These are phyloP conservation scores for Apocheima hispidaria DNA, from an alignment of 2,888 invertebrate genomes.

Conservation along the genomic window DNA sequence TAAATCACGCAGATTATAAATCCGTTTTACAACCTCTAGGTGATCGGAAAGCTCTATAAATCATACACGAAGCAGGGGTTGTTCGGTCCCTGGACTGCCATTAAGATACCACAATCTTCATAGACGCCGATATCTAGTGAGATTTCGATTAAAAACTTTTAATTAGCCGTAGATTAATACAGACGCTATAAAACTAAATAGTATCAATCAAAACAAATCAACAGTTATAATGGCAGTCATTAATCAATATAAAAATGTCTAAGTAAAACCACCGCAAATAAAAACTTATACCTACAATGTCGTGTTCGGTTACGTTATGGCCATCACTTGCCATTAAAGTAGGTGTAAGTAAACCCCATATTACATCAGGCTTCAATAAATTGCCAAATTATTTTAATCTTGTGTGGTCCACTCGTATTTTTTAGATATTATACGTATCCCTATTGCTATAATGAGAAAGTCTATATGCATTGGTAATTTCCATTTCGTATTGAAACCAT, in stretches of 20 bases:
- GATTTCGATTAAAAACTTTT: constrained; percentile 47
- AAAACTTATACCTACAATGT: constrained; percentile 58
- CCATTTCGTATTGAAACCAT: constrained; percentile 38
- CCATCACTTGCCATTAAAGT: constrained; percentile 52
- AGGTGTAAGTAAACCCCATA: constrained; percentile 63
- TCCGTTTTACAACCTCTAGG: constrained; percentile 75
- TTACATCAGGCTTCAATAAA: constrained; percentile 68
- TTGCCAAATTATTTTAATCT: constrained; percentile 75
- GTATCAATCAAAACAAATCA: constrained; percentile 66
- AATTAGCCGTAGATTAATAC: constrained; percentile 56
- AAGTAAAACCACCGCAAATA: constrained; percentile 62
- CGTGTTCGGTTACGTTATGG: constrained; percentile 58
- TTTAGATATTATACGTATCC: constrained; percentile 49
- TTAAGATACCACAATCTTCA: constrained; percentile 54
- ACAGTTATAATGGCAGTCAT: constrained; percentile 62
- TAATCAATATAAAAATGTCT: constrained; percentile 63
- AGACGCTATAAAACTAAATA: constrained; percentile 60
- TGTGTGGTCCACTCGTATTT: constrained; percentile 56
- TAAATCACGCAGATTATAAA: constrained; percentile 81
- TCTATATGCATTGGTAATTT: constrained; percentile 46
- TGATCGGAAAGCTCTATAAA: constrained; percentile 73
- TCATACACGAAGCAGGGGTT: constrained; percentile 73
- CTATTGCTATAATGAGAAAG: constrained; percentile 45
- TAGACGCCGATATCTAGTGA: constrained; percentile 35
- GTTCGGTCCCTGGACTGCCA: constrained; percentile 62